phyloP scores from a whole-genome alignment of 35 echinoderm and acorn worm genomes.

The Hemicentrotus pulcherrimus region DNA sequence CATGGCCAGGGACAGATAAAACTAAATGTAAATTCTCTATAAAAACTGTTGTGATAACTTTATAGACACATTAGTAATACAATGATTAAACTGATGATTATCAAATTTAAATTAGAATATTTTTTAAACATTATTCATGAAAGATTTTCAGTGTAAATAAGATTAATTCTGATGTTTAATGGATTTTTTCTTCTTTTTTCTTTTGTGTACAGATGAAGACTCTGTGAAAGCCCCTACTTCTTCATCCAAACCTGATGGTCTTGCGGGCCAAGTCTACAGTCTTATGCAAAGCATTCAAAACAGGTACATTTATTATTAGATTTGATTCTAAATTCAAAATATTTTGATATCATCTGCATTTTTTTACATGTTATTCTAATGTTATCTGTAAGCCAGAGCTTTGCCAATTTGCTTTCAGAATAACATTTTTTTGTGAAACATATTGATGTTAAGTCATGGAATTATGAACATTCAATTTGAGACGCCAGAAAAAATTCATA shows the following conservation, averaged over 20 bases:
- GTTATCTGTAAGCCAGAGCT: background rate
- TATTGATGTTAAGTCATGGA: background rate
- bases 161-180: background rate
- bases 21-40: too few relatives aligned
- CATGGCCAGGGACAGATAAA: too few relatives aligned
- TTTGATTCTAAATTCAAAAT: background rate
- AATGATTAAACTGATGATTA: too few relatives aligned
- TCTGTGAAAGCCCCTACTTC: background rate
- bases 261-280: background rate
- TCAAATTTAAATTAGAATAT: too few relatives aligned
- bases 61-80: too few relatives aligned
- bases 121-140: too few relatives aligned
- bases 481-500: background rate
- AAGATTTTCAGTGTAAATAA: background rate
- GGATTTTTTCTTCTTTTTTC: background rate
- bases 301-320: background rate
- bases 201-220: background rate
- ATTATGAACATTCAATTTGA: background rate
- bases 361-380: background rate
- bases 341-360: background rate
- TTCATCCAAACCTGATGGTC: background rate
- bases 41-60: too few relatives aligned
- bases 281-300: conserved; percentile 18
- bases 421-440: background rate
- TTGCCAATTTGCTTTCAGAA: background rate